phyloP scores from a whole-genome alignment of 2,113 vertebrate genomes.

The Phrynocephalus versicolor region DNA sequence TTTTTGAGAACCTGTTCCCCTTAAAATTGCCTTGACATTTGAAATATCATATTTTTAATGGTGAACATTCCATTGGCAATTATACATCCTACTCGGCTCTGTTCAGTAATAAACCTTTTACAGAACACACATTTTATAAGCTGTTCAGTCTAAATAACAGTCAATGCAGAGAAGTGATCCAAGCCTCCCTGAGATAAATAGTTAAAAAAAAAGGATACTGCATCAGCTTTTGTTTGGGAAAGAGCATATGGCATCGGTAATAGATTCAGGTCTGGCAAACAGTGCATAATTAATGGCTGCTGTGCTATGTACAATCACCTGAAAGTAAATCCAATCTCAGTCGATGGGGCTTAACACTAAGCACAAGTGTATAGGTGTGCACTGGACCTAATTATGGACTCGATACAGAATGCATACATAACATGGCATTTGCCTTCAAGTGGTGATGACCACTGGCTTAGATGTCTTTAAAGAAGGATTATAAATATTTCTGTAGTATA shows the following conservation, averaged over 20 bases:
- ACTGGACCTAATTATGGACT: background rate
- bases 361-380: background rate
- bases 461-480: background rate
- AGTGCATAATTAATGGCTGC: background rate
- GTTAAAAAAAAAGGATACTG: rapidly evolving
- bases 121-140: background rate
- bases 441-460: background rate
- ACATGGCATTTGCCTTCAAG: background rate
- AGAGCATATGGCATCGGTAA: background rate
- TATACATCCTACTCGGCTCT: slow-evolving; percentile 54
- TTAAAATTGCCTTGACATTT: slow-evolving; percentile 71
- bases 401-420: background rate
- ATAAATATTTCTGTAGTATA: background rate
- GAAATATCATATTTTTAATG: slow-evolving; percentile 67
- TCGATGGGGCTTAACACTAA: background rate
- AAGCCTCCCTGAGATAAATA: background rate
- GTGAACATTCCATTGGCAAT: slow-evolving; percentile 57
- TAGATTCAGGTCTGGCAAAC: background rate
- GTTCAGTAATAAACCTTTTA: slow-evolving; percentile 55
- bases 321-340: background rate
- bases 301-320: background rate
- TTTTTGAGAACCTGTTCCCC: slow-evolving; percentile 52
- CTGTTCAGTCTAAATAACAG: background rate
- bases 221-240: background rate
- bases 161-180: background rate